Base-by-base conservation (phyloP, 2,113 vertebrate species). In the Muscicapa adusta region DNA sequence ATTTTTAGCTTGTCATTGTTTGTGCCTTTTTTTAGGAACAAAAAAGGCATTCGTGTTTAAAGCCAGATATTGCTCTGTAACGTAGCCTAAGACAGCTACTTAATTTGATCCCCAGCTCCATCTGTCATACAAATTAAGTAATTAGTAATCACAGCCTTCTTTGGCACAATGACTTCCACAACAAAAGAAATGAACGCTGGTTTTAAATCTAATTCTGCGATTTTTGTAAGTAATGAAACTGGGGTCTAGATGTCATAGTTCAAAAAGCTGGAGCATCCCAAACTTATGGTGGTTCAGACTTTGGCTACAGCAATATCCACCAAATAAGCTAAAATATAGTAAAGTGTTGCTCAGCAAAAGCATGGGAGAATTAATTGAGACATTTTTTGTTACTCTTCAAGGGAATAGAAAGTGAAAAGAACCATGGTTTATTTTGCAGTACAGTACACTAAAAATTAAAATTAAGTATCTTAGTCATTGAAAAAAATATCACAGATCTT, bases 1-100 rank as follows among this genome's bases (percentile, higher is more conserved):
- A 98, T 98, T 98, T 98, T 98, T 95, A 97, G 97, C 88, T 76
- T 88, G 77, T 97, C 97, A 97, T 97, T 98, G 97, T 97, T 97
- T 97, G 96, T 98, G 95, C 77, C 94, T 97, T 97, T 95, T 97
- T 97, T 97, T 95, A 97, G 97, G 93, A 95, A 96, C 1, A 50
- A 91, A 97, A 97, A 97, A 97, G 82, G 80, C 95, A 97, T 94
- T 94, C 71, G 33, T 94, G 78, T 96, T 96, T 96, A 97, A 97
- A 97, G 57, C 96, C 91, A 85, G 93, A 97, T 96, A 96, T 53
- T 96, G 94, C 97, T 97, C 83, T 96, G 78, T 73, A 88, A 85
- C 2, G 12, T 91, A 96, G 95, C 85, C 88, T 88, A 96, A 97
- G 78, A 92, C 92, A 97, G 96, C 65, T 90, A 95, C 88, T 97